These are phyloP conservation scores for Oncorhynchus clarkii DNA, from an alignment of 2,113 vertebrate genomes.

Conservation along the genomic window DNA sequence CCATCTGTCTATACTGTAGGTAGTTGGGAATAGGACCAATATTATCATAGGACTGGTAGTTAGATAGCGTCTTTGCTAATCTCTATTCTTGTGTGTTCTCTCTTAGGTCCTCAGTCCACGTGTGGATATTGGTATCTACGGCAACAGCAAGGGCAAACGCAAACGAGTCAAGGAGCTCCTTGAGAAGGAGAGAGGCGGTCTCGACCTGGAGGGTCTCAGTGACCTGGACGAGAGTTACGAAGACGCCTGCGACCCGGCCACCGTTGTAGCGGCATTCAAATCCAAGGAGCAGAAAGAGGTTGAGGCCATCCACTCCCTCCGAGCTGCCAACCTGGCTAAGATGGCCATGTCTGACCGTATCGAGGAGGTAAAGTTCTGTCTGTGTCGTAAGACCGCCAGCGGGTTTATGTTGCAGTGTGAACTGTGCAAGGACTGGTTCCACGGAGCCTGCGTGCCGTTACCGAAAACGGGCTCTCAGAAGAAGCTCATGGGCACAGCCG, in stretches of 20 bases:
- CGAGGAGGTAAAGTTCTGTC: slow-evolving; percentile 94
- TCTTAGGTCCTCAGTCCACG: slow-evolving; percentile 92
- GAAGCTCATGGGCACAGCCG: slow-evolving; percentile 77
- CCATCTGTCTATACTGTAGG: too few species aligned
- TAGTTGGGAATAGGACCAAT: too few species aligned
- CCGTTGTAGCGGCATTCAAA: slow-evolving; percentile 93
- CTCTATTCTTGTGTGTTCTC: too few species aligned
- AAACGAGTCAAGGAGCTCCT: slow-evolving; percentile 90
- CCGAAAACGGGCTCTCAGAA: slow-evolving; percentile 91
- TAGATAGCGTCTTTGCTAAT: too few species aligned
- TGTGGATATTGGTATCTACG: slow-evolving; percentile 92
- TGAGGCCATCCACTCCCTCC: slow-evolving; percentile 90
- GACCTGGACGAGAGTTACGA: slow-evolving; percentile 88
- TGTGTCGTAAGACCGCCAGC: slow-evolving; percentile 91
- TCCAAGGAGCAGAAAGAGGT: slow-evolving; percentile 92
- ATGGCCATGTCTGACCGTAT: slow-evolving; percentile 97
- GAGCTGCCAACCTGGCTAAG: slow-evolving; percentile 92
- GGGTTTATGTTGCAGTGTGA: slow-evolving; percentile 98
- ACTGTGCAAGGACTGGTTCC: slow-evolving; percentile 98
- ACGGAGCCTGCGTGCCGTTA: slow-evolving; percentile 90
- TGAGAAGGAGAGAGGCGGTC: slow-evolving; percentile 92
- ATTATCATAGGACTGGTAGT: too few species aligned
- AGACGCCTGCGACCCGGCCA: slow-evolving; percentile 84
- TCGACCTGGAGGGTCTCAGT: slow-evolving; percentile 87
- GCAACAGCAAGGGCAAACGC: slow-evolving; percentile 90